These are phyloP conservation scores for Acanthiza pusilla DNA, from an alignment of 2,797 vertebrate genomes.

Conservation along the genomic window DNA sequence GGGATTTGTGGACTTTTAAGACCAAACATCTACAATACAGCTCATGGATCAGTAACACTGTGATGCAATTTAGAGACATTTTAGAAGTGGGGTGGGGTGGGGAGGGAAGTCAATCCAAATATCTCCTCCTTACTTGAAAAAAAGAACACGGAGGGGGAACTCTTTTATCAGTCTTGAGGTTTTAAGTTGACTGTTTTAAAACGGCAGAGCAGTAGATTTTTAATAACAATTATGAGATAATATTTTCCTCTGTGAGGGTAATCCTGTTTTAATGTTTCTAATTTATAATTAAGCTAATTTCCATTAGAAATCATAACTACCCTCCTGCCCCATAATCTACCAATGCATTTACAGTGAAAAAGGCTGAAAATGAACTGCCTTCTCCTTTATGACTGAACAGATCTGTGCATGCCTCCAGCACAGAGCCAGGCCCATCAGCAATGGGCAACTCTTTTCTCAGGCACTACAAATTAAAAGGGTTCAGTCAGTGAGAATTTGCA, in stretches of 20 bases:
- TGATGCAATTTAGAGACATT: not conserved
- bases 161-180: not conserved
- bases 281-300: not conserved
- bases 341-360: not conserved
- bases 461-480: not conserved
- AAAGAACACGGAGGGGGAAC: not conserved
- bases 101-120: not conserved
- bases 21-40: not conserved
- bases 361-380: not conserved
- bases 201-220: not conserved
- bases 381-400: not conserved
- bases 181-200: not conserved
- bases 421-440: rapidly evolving
- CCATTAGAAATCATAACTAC: not conserved
- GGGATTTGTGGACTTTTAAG: not conserved
- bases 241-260: not conserved
- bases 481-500: not conserved
- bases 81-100: not conserved
- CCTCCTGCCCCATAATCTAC: not conserved
- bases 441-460: not conserved
- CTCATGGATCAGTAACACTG: not conserved
- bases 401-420: not conserved
- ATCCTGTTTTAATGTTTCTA: not conserved
- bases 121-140: not conserved
- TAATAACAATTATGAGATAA: not conserved